These are phyloP conservation scores for Bothrops jararaca DNA, from an alignment of 2,113 vertebrate species.

Conservation along the genomic window DNA sequence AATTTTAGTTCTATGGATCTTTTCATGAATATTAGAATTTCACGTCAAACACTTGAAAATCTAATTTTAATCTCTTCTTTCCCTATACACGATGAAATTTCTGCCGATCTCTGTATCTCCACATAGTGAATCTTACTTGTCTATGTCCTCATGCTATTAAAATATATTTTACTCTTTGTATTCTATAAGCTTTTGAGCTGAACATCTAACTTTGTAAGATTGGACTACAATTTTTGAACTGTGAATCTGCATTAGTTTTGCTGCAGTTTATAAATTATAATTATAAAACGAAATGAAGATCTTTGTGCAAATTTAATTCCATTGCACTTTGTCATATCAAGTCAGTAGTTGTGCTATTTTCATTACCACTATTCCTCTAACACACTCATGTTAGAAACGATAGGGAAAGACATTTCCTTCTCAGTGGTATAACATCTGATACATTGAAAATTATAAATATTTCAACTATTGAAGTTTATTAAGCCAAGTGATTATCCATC, in stretches of 20 bases:
- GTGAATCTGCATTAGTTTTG: slow-evolving; percentile 19
- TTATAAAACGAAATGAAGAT: slow-evolving; percentile 38
- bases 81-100: not conserved
- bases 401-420: slow-evolving; percentile 45
- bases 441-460: not conserved
- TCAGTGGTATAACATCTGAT: not conserved
- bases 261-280: slow-evolving; percentile 21
- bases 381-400: slow-evolving; percentile 54
- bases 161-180: slow-evolving; percentile 39
- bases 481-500: slow-evolving; percentile 3
- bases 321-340: slow-evolving; percentile 53
- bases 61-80: not conserved
- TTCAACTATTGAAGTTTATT: slow-evolving; percentile 6
- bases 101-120: not conserved
- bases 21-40: not conserved
- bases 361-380: slow-evolving; percentile 52
- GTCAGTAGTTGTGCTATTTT: slow-evolving; percentile 66
- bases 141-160: slow-evolving; percentile 29
- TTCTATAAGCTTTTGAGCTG: slow-evolving; percentile 46
- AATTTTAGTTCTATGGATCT: not conserved
- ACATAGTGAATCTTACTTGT: slow-evolving; percentile 38
- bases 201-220: slow-evolving; percentile 54
- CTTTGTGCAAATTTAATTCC: slow-evolving; percentile 34
- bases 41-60: not conserved
- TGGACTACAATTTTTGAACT: slow-evolving; percentile 49